A percentile compares a stretch with the other conserved stretches of the same genome.
phyloP scores from a whole-genome alignment of 2,113 vertebrate species.

The Elachura formosa region DNA sequence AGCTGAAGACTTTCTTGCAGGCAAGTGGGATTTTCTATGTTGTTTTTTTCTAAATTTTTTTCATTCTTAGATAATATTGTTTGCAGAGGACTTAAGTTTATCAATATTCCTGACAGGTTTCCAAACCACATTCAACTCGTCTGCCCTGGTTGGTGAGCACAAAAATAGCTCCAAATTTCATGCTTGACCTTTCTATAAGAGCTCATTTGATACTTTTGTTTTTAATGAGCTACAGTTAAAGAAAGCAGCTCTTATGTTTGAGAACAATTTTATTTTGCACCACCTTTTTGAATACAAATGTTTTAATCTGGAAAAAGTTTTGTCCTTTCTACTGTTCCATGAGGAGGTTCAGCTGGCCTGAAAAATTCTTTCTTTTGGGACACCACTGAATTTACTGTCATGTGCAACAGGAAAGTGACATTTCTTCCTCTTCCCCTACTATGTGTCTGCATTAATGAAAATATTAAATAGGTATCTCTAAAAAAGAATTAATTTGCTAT shows the following conservation, averaged over 20 bases:
- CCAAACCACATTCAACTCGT: background rate
- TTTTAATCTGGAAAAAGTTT: background rate
- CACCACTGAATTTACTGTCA: background rate
- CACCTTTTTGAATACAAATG: background rate
- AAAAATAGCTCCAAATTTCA: background rate
- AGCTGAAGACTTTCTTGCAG: constrained; percentile 62
- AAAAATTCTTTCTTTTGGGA: background rate
- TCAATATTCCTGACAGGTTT: background rate
- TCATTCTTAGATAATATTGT: background rate
- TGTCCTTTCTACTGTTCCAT: background rate
- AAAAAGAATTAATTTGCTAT: background rate
- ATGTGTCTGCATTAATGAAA: background rate
- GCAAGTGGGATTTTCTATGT: background rate
- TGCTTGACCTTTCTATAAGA: background rate
- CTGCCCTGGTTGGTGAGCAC: background rate
- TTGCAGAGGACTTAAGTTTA: background rate
- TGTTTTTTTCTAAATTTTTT: background rate
- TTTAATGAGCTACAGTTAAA: background rate
- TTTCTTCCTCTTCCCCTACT: background rate
- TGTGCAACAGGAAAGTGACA: background rate
- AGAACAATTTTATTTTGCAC: background rate
- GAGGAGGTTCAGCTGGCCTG: background rate
- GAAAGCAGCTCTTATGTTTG: background rate
- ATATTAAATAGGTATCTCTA: background rate
- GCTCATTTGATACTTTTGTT: background rate